These are phyloP conservation scores for Sus cebifrons DNA, from an alignment of 2,797 vertebrate genomes.

Conservation along the genomic window DNA sequence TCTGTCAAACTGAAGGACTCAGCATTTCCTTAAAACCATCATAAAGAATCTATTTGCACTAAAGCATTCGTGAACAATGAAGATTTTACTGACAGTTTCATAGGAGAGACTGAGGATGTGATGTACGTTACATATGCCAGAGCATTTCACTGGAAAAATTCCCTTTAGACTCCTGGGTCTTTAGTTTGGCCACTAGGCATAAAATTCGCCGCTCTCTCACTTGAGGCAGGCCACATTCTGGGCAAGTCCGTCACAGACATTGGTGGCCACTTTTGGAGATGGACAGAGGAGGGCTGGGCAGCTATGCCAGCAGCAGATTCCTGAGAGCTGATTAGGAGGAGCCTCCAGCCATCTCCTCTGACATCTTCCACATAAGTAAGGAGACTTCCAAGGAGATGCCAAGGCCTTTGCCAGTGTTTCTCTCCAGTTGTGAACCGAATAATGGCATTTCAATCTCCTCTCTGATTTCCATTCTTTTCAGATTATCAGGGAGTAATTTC, in stretches of 20 bases:
- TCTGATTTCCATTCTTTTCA: slow-evolving; percentile 43
- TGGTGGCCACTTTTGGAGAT: not conserved
- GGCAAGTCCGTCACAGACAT: not conserved
- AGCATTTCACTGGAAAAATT: not conserved
- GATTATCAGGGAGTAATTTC: slow-evolving; percentile 51
- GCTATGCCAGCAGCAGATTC: not conserved
- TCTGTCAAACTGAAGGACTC: not conserved
- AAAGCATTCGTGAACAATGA: slow-evolving; percentile 3
- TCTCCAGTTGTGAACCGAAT: slow-evolving; percentile 29
- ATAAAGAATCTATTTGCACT: not conserved
- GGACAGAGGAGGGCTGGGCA: not conserved
- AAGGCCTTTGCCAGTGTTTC: slow-evolving; percentile 34
- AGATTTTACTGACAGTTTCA: slow-evolving; percentile 58
- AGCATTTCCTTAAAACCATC: not conserved
- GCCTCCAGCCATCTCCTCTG: not conserved
- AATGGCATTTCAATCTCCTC: slow-evolving; percentile 56
- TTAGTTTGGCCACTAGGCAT: slow-evolving; percentile 1
- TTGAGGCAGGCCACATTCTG: not conserved
- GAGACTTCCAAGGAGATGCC: not conserved
- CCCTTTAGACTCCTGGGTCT: not conserved
- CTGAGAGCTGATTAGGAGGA: not conserved
- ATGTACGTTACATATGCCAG: not conserved
- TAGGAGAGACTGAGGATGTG: not conserved
- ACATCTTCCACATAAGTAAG: not conserved
- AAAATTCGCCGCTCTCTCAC: not conserved